Evolutionary conservation across 1,140 invertebrate species (phyloP).

Genomic region (Trichonephila clavata): DNA sequence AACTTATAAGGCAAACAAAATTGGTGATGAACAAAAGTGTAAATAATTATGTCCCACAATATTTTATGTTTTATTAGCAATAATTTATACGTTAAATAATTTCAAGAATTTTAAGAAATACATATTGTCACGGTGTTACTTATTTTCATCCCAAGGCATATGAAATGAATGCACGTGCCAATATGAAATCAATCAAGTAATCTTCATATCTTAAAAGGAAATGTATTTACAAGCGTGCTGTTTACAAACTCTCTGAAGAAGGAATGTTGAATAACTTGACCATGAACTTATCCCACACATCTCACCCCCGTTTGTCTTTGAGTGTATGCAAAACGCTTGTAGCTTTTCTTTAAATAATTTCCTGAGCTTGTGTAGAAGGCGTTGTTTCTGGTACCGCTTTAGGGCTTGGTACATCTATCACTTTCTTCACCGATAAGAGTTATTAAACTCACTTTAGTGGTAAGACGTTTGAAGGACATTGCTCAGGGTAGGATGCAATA

Average conservation of each 20-base stretch:
- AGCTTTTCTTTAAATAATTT: not conserved
- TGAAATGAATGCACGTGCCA: no score
- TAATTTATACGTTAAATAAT: no score
- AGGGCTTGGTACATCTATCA: not conserved
- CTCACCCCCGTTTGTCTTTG: not conserved
- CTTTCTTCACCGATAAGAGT: not conserved
- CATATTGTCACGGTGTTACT: no score
- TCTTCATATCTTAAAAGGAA: no score
- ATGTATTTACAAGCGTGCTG: not conserved
- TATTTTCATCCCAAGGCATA: no score
- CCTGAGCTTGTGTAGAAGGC: not conserved
- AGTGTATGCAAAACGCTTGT: not conserved
- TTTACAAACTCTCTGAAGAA: not conserved
- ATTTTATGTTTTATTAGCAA: no score
- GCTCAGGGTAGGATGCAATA: not conserved
- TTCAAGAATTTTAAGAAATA: no score
- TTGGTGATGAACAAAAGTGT: no score
- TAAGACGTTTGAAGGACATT: slow-evolving; percentile 36
- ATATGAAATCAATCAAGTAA: no score
- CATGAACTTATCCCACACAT: not conserved
- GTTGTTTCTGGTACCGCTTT: not conserved
- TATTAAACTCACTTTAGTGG: not conserved
- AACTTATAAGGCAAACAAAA: no score
- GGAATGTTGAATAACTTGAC: not conserved
- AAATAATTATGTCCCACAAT: no score